Evolutionary conservation across 37 sponge, comb jelly and placozoan genomes (phyloP), one percentile per base, ranked within the genome.

Genomic region (Cladorhizidae sp.): DNA sequence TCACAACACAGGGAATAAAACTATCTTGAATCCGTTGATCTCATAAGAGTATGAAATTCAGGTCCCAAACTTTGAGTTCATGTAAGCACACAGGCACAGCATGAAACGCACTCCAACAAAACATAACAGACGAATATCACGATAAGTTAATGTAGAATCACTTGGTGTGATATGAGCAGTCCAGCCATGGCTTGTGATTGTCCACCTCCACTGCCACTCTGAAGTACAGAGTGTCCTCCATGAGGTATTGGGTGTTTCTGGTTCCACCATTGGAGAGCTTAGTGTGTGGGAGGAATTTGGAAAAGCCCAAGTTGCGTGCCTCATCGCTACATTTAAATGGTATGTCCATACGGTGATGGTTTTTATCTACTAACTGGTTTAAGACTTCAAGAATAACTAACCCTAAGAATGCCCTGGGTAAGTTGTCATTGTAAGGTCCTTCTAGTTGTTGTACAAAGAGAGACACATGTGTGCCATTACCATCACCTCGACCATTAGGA

Each of bases 391-490:
- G 23, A 49, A 23, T 45, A 20, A 42, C 43, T 25, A 1, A 42
- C 41, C 72, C 72, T 14, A 45, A 3, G 37, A 80, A 80, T 21
- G 81, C 59, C 69, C 69, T 71, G 6, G 28, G 31, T 1, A 80
- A 61, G 32, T 80, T 26, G 33, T 70, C 41, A 39, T 82, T 74
- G 41, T 82, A 38, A 40, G 38, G 45, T 74, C 83, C 83, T 26
- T 42, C 36, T 73, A 82, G 45, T 38, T 73, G 51, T 28, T 28
- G 35, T 33, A 36, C 36, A 39, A 56, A 61, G 36, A 82, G 74
- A 12, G 74, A 82, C 28, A 82, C 64, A 63, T 82, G 83, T 40
- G 83, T 82, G n/a, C 74, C 83, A 28, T 82, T 59, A 31, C 74
- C 74, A 63, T 58, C 28, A 63, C 74, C 67, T 41, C 42, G 2